Base-by-base conservation (phyloP, 2,888 invertebrate species). In the Cantharis nigra region DNA sequence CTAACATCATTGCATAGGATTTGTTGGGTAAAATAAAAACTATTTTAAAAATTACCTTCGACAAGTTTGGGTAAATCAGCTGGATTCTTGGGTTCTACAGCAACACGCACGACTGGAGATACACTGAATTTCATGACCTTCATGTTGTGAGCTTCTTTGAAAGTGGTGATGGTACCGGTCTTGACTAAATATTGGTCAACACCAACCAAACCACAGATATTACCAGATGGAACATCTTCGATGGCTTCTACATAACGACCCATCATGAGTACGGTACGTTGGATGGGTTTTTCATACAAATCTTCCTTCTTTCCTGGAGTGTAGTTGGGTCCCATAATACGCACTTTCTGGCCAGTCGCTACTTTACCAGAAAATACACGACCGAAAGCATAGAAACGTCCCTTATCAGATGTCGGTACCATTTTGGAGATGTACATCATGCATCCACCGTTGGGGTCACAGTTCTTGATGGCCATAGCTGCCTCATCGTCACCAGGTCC, bases 371-470 rank as follows among this genome's bases (percentile, higher is more conserved):
- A 96, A 92, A 99, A 99, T 30, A 99, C 99, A 90, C 99, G 98
- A 71, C 99, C 99, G 89, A 99, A 99, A 79, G 99, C 99, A 90
- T 98, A 99, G 94, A 99, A 99, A 88, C 99, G 96, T 80, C 99
- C 99, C 91, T 99, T 99, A 90, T 99, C 99, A 13, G 97, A 95
- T 14, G 99, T 99, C 83, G 99, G 99, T 89, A 99, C 99, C 99
- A 99, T 99, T 91, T 99, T 99, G 71, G 98, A 98, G 83, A 99
- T 93, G 93, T 99, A 99, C 99, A 99, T 99, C 98, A 99, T 99
- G 77, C 99, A 92, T 14, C 98, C 99, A 65, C 96, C 99, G 83
- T 97, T 95, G 13, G 99, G 95, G 90, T 99, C 98, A 88, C 99
- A 99, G 87, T 88, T 95, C 93, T 95, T 96, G 85, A 96, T 94